These are phyloP conservation scores for Sebastiscus albofasciatus DNA, from an alignment of 2,797 vertebrate genomes.

Conservation along the genomic window DNA sequence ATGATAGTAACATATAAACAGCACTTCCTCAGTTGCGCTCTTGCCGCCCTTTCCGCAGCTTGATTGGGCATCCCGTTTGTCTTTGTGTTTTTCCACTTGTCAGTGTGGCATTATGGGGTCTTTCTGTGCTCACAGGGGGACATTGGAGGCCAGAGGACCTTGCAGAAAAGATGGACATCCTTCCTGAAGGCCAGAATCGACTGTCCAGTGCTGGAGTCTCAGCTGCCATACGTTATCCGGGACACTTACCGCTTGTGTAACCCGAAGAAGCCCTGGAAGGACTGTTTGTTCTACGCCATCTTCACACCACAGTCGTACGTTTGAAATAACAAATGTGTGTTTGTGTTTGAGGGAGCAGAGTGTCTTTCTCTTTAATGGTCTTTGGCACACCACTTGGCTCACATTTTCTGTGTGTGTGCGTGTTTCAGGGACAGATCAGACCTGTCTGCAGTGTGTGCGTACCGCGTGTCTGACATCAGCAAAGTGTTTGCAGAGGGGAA, in stretches of 20 bases:
- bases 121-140: slow-evolving; percentile 74
- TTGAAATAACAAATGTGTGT: slow-evolving; percentile 5
- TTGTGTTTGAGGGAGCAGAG: slow-evolving; percentile 4
- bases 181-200: slow-evolving; percentile 86
- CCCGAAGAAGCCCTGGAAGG: slow-evolving; percentile 62
- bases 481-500: slow-evolving; percentile 82
- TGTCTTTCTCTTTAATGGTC: slow-evolving; percentile 2
- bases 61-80: slow-evolving; percentile 15
- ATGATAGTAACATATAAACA: background rate
- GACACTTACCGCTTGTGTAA: slow-evolving; percentile 83
- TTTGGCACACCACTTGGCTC: slow-evolving; percentile 24
- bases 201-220: slow-evolving; percentile 78
- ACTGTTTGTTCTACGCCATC: slow-evolving; percentile 83
- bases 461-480: slow-evolving; percentile 72
- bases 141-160: slow-evolving; percentile 74
- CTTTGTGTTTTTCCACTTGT: background rate
- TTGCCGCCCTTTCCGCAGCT: slow-evolving; percentile 19
- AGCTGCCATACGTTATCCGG: slow-evolving; percentile 82
- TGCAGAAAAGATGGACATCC: slow-evolving; percentile 86
- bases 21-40: background rate
- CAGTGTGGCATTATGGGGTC: background rate
- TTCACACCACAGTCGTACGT: slow-evolving; percentile 85
- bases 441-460: slow-evolving; percentile 81
- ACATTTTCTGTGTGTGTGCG: slow-evolving; percentile 20
- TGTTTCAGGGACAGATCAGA: slow-evolving; percentile 79